Conservation (phyloP, 2,113 vertebrate species). For the Callocephalon fimbriatum region DNA sequence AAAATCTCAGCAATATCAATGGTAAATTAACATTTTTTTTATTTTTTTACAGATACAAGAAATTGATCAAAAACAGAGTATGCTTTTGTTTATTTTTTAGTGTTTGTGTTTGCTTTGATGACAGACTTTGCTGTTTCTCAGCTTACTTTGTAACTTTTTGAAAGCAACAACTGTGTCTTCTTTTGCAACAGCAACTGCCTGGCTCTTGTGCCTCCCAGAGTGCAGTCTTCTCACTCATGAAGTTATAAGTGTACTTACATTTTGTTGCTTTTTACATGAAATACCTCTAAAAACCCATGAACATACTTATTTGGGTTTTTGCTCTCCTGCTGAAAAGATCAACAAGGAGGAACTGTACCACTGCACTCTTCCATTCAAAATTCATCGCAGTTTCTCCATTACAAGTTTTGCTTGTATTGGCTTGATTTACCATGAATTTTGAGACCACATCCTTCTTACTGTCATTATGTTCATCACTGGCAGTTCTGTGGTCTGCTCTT, state of each 20-base stretch:
- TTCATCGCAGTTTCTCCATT: neutral
- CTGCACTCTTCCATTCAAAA: neutral
- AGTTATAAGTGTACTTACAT: neutral
- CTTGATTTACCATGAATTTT: neutral
- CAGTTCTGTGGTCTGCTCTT: neutral
- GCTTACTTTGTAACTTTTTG: neutral
- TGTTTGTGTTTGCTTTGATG: neutral
- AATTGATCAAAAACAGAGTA: neutral
- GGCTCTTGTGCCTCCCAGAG: neutral
- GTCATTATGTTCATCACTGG: neutral
- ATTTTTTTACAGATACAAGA: neutral
- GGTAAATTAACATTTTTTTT: neutral
- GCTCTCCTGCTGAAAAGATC: neutral
- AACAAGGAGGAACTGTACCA: neutral
- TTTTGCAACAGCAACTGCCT: neutral
- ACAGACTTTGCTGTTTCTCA: neutral
- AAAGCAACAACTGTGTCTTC: neutral
- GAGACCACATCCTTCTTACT: slow-evolving; percentile 20
- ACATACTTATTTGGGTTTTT: neutral
- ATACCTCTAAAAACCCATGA: neutral
- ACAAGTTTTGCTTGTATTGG: slow-evolving; percentile 23
- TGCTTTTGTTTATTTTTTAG: neutral
- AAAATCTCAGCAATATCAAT: neutral
- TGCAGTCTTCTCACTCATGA: neutral
- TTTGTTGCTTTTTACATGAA: neutral